Evolutionary conservation across 1,140 invertebrate species (phyloP), one percentile per base, ranked within the genome.

Genomic region (Hirudo medicinalis): DNA sequence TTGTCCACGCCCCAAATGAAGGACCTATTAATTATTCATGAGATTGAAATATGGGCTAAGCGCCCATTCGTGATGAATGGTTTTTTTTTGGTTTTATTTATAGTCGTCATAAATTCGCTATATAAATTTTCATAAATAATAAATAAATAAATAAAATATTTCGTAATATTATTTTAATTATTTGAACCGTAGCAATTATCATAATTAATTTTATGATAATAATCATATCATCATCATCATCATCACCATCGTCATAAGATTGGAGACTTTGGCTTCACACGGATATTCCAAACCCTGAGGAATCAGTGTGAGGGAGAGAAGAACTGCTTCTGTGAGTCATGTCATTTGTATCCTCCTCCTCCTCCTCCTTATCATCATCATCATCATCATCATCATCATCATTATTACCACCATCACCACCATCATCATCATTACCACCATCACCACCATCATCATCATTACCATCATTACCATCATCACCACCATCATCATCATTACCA

Each of bases 301-400:
- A 55, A 71, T 15, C 32, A 72, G 29, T 74, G 73, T 22, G 72
- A 76, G 15, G 78, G 78, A 74, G 29, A 72, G 36, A 68, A 74
- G 55, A 78, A 78, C 55, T 81, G 80, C 67, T 78, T 76, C 70
- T 81, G 80, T 80, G 76, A 77, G 79, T 63, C 25, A 2, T 63
- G 3, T 15, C 29, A 63, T 63, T n/a, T 63, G 9, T 25, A 63
- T 63, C 19, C 11, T 63, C 1, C 4, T 63, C 19, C 2, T 63
- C 20, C n/a, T n/a, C n/a, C n/a, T n/a, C n/a, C n/a, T n/a, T n/a
- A 9, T 63, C 17, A 6, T 13, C 1, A 15, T n/a, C 19, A 25
- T 63, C 19, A 63, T 63, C 17, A 25, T 11, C 19, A 25, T 22
- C 17, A 63, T 22, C 19, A 22, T 63, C 15, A 63, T 63, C 19